phyloP scores from a whole-genome alignment of 1,140 invertebrate genomes.

The Bradynema listronoti region DNA sequence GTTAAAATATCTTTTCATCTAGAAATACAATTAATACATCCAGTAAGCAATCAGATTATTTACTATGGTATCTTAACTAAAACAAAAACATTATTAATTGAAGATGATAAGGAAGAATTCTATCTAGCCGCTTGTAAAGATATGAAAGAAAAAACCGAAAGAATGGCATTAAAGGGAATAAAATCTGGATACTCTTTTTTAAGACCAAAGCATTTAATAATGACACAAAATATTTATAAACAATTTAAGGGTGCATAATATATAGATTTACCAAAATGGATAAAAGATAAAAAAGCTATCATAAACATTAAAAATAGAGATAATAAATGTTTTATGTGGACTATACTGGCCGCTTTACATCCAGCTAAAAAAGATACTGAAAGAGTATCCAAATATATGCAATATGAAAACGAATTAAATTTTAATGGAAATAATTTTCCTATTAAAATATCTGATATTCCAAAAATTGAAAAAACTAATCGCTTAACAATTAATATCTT shows the following conservation, averaged over 20 bases:
- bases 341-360: conserved; percentile 25
- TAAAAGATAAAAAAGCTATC: conserved; percentile 40
- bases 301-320: conserved; percentile 33
- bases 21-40: conserved; percentile 24
- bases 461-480: conserved; percentile 31
- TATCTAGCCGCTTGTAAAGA: conserved; percentile 25
- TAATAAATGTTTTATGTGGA: conserved; percentile 36
- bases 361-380: conserved; percentile 23
- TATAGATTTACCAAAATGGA: conserved; percentile 23
- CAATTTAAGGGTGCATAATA: conserved; percentile 17
- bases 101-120: conserved; percentile 29
- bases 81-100: conserved; percentile 10
- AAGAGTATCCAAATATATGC: conserved; percentile 29
- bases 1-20: conserved; percentile 37
- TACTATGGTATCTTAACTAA: conserved; percentile 15
- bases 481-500: conserved; percentile 26
- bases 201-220: conserved; percentile 12
- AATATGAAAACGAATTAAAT: conserved; percentile 28
- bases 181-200: conserved; percentile 27
- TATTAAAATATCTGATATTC: conserved; percentile 26
- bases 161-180: conserved; percentile 19
- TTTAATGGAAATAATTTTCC: conserved; percentile 28
- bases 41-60: not conserved
- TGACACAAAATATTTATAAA: conserved; percentile 24
- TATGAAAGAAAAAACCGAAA: conserved; percentile 11